A percentile compares a stretch with the other conserved stretches of the same genome.
These are phyloP conservation scores for Budorcas taxicolor DNA, from an alignment of 2,113 vertebrate genomes.

Conservation along the genomic window DNA sequence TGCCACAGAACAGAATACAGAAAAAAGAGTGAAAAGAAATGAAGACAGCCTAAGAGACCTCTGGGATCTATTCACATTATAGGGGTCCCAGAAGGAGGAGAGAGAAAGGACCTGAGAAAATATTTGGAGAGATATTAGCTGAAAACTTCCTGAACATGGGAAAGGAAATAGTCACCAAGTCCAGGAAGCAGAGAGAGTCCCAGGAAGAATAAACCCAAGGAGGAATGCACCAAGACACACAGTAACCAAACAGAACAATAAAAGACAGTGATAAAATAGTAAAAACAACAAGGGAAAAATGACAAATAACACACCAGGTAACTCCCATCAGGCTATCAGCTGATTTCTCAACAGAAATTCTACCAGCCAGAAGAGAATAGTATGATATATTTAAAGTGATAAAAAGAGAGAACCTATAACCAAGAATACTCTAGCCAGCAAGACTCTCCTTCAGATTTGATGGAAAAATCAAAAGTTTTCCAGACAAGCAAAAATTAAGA, in stretches of 20 bases:
- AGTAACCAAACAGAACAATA: not conserved
- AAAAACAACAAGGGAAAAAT: not conserved
- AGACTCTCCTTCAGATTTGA: not conserved
- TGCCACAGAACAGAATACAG: not conserved
- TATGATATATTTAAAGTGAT: not conserved
- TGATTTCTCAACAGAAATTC: not conserved
- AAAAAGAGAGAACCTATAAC: not conserved
- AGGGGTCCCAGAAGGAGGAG: not conserved
- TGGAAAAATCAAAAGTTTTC: not conserved
- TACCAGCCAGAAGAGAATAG: not conserved
- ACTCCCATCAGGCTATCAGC: not conserved
- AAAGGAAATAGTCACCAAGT: not conserved
- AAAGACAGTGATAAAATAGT: not conserved
- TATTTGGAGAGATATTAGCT: not conserved
- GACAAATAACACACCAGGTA: not conserved
- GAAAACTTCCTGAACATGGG: not conserved
- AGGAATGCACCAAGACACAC: not conserved
- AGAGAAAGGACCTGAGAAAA: not conserved
- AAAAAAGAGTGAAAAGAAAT: not conserved
- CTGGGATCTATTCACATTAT: not conserved
- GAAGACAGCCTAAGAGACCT: not conserved
- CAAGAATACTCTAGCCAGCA: not conserved
- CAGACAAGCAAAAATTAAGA: not conserved
- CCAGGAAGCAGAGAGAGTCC: not conserved
- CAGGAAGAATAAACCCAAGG: not conserved